Percentiles rank a stretch among this genome's conserved stretches.
Conservation (phyloP, 2,797 vertebrate species). For the Scolopax rusticola region DNA sequence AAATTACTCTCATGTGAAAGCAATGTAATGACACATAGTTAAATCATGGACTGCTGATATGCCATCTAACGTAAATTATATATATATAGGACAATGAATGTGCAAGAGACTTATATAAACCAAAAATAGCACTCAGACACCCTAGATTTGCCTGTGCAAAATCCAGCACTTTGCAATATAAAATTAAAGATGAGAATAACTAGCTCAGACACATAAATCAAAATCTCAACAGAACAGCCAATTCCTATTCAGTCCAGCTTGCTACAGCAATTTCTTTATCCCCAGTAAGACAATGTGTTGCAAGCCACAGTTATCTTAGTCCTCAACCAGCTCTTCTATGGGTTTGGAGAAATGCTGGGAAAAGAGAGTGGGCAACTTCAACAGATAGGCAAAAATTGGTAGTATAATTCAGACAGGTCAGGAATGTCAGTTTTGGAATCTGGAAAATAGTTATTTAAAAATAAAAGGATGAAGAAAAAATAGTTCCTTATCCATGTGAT, state of each 20-base stretch:
- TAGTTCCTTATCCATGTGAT: not conserved
- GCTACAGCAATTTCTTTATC: conserved; percentile 1
- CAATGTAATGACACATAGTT: not conserved
- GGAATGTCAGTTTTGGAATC: not conserved
- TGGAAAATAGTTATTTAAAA: not conserved
- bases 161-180: not conserved
- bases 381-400: not conserved
- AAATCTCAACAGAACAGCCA: not conserved
- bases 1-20: not conserved
- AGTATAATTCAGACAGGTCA: not conserved
- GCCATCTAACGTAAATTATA: not conserved
- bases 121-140: not conserved
- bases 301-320: not conserved
- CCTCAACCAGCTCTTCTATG: not conserved
- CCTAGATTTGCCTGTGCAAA: not conserved
- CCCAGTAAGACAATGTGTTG: not conserved
- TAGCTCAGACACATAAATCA: conserved; percentile 12
- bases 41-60: not conserved
- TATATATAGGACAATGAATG: not conserved
- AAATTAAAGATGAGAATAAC: conserved; percentile 36
- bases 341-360: not conserved
- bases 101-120: not conserved
- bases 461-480: not conserved
- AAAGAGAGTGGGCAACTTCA: not conserved
- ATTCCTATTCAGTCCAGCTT: not conserved